phyloP scores from a whole-genome alignment of 1,140 invertebrate genomes.

The Venustaconcha ellipsiformis region DNA sequence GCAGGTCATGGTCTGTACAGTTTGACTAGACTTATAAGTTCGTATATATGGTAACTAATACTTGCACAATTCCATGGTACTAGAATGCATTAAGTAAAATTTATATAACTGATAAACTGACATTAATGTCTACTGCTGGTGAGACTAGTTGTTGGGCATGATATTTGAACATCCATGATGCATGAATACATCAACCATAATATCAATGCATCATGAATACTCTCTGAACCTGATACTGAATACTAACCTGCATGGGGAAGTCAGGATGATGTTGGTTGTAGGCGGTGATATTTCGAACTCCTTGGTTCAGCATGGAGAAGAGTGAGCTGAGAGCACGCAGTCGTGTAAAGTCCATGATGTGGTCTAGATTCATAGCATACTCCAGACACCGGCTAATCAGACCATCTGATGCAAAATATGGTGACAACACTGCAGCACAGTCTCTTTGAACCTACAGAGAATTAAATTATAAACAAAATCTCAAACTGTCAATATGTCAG shows the following conservation, averaged over 20 bases:
- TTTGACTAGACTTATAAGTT: too few species aligned
- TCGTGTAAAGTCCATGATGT: constrained; percentile 99
- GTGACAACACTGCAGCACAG: constrained; percentile 85
- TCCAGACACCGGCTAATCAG: constrained; percentile 92
- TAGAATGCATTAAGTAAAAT: too few species aligned
- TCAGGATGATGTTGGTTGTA: constrained; percentile 95
- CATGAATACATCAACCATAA: too few species aligned
- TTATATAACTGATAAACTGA: too few species aligned
- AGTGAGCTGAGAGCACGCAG: constrained; percentile 93
- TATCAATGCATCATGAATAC: too few species aligned
- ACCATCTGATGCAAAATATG: constrained; percentile 91
- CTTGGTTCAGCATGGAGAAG: constrained; percentile 98
- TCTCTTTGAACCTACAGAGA: constrained; percentile 83
- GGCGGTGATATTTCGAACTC: constrained; percentile 85
- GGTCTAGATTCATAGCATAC: constrained; percentile 87
- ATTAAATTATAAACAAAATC: background rate
- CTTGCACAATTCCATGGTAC: too few species aligned
- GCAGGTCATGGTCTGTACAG: too few species aligned
- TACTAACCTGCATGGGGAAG: constrained; percentile 84
- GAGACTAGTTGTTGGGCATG: too few species aligned
- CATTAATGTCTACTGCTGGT: too few species aligned
- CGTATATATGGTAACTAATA: too few species aligned
- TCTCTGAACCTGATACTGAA: background rate
- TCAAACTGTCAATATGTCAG: background rate
- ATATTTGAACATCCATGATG: too few species aligned